Percentiles rank a stretch among this genome's conserved stretches.
Conservation (phyloP, 2,888 invertebrate species). For the Standfussiana lucernea region DNA sequence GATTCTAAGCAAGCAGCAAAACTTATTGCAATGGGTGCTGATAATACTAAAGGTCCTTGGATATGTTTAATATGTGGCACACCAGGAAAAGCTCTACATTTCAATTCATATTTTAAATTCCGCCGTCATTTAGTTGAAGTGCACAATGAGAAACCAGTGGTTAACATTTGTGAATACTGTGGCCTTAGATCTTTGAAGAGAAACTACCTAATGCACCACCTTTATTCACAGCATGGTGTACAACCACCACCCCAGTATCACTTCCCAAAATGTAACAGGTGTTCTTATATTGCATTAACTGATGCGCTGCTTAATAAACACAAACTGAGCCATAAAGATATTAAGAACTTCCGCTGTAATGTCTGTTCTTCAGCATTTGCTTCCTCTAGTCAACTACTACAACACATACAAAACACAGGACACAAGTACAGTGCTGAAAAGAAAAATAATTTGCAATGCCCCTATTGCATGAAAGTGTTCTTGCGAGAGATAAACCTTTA, state of each 20-base stretch:
- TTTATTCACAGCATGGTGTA: conserved; percentile 95
- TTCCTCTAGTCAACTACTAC: conserved; percentile 81
- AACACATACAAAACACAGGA: conserved; percentile 91
- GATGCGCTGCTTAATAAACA: conserved; percentile 93
- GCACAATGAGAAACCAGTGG: conserved; percentile 94
- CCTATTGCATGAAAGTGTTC: conserved; percentile 94
- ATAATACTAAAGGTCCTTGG: conserved; percentile 94
- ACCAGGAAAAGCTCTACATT: conserved; percentile 92
- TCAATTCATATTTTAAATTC: conserved; percentile 94
- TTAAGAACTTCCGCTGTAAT: conserved; percentile 87
- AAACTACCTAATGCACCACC: conserved; percentile 94
- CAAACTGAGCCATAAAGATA: conserved; percentile 91
- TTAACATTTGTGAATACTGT: conserved; percentile 95
- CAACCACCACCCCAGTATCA: conserved; percentile 92
- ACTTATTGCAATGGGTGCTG: conserved; percentile 91
- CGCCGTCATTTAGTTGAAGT: conserved; percentile 95
- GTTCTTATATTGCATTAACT: conserved; percentile 94
- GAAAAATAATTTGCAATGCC: conserved; percentile 91
- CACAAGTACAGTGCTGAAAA: conserved; percentile 87
- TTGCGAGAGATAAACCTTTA: conserved; percentile 93
- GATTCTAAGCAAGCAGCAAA: conserved; percentile 92
- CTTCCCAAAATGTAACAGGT: conserved; percentile 95
- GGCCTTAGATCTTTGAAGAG: conserved; percentile 94
- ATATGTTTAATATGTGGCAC: conserved; percentile 94
- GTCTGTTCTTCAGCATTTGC: conserved; percentile 90